Conservation (phyloP, 1,140 invertebrate genomes). For the Metaphire vulgaris region DNA sequence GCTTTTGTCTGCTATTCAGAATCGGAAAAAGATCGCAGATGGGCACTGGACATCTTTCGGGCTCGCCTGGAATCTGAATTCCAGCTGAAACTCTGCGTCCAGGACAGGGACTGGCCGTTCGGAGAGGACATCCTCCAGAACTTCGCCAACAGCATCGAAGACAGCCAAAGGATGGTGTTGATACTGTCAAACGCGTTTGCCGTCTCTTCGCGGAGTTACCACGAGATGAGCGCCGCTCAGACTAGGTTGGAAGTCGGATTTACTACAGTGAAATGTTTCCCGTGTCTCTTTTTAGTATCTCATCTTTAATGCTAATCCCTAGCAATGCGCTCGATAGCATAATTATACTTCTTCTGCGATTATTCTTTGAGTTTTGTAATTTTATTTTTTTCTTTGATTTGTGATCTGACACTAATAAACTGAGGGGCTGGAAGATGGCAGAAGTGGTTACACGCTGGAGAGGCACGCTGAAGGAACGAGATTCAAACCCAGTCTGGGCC, state of each 20-base stretch:
- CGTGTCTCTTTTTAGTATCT: too few species aligned
- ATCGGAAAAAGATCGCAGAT: neutral
- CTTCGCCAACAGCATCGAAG: conserved; percentile 35
- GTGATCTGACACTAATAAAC: too few species aligned
- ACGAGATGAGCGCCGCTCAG: conserved; percentile 49
- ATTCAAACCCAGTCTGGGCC: too few species aligned
- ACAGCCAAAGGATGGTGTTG: conserved; percentile 34
- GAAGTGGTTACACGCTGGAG: too few species aligned
- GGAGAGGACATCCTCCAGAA: conserved; percentile 36
- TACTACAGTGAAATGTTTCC: too few species aligned
- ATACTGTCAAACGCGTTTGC: conserved; percentile 36
- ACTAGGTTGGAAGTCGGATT: conserved; percentile 29
- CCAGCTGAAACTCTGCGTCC: conserved; percentile 34
- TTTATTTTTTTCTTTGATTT: too few species aligned
- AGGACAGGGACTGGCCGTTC: conserved; percentile 37
- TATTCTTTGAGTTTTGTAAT: too few species aligned
- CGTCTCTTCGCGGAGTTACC: conserved; percentile 36
- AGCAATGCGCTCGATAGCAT: too few species aligned
- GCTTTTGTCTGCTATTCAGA: neutral
- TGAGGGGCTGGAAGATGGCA: too few species aligned
- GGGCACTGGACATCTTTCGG: neutral
- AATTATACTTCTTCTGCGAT: too few species aligned
- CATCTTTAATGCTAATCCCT: too few species aligned
- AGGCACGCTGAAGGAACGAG: too few species aligned
- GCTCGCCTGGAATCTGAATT: conserved; percentile 10